Conservation (phyloP, 2,888 invertebrate species). For the Trissoscelio sp. region DNA sequence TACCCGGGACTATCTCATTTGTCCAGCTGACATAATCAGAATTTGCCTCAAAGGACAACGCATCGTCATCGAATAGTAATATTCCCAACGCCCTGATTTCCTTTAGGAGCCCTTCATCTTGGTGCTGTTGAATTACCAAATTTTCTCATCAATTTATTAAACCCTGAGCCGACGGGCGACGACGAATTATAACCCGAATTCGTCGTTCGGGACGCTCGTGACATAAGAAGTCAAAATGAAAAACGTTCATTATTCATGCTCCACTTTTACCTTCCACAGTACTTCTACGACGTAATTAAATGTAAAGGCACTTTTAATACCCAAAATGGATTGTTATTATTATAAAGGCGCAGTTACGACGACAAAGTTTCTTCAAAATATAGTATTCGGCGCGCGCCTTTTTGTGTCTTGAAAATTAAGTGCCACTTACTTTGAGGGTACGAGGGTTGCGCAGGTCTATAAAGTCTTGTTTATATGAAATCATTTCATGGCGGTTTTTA, state of each 20-base stretch:
- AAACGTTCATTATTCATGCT: conserved; percentile 10
- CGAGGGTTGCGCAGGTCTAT: conserved; percentile 83
- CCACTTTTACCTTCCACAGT: background rate
- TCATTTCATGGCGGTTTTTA: conserved; percentile 76
- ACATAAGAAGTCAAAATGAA: conserved; percentile 3
- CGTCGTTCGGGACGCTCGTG: background rate
- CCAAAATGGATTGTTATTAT: conserved; percentile 16
- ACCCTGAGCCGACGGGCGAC: conserved; percentile 4
- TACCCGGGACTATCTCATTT: conserved; percentile 26
- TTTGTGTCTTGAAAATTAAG: conserved; percentile 43
- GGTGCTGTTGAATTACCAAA: conserved; percentile 35
- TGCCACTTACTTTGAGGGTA: conserved; percentile 81
- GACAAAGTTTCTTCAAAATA: conserved; percentile 23
- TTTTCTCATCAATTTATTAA: conserved; percentile 46
- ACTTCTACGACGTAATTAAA: conserved; percentile 5
- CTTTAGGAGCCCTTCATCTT: conserved; percentile 58
- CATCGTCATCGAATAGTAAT: conserved; percentile 59
- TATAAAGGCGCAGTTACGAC: background rate
- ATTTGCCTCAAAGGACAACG: conserved; percentile 55
- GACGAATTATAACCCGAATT: conserved; percentile 37
- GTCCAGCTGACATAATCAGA: conserved; percentile 40
- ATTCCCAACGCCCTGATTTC: conserved; percentile 58
- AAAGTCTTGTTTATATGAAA: conserved; percentile 72
- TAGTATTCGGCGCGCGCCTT: conserved; percentile 18
- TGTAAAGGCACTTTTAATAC: conserved; percentile 1